Conservation (phyloP, 2,888 invertebrate species). For the Dorcus parallelipipedus region DNA sequence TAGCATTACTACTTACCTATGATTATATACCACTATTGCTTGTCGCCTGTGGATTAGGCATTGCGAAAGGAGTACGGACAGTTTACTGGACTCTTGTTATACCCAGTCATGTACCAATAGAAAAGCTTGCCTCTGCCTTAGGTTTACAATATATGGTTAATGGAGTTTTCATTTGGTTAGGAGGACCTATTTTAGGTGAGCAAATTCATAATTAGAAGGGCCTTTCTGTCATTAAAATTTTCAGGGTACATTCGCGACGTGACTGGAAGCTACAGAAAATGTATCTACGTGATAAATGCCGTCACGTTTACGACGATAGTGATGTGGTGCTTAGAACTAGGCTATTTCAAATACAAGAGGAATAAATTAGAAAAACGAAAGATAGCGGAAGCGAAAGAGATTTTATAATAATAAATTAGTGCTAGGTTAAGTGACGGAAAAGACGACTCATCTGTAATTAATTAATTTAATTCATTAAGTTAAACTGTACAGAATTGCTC, state of each 20-base stretch:
- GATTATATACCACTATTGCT: conserved; percentile 43
- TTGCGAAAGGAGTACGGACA: conserved; percentile 66
- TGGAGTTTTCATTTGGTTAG: conserved; percentile 58
- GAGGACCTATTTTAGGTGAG: conserved; percentile 64
- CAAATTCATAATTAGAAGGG: background rate
- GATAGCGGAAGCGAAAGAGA: too few relatives aligned
- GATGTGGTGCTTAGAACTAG: conserved; percentile 56
- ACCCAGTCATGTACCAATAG: conserved; percentile 65
- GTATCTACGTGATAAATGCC: conserved; percentile 60
- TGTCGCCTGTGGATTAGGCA: conserved; percentile 59
- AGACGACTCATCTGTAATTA: conserved; percentile 1
- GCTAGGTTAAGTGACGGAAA: too few relatives aligned
- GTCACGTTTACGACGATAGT: conserved; percentile 58
- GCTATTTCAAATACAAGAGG: conserved; percentile 18
- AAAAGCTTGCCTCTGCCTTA: conserved; percentile 63
- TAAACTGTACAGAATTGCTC: too few relatives aligned
- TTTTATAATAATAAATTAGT: too few relatives aligned
- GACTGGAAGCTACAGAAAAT: conserved; percentile 58
- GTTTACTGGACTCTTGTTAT: conserved; percentile 68
- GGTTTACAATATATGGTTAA: conserved; percentile 70
- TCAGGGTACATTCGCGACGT: conserved; percentile 60
- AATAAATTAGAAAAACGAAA: conserved; percentile 2
- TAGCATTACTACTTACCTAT: conserved; percentile 45
- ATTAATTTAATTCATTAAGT: background rate
- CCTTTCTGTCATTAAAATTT: conserved; percentile 31